Evolutionary conservation across 2,888 invertebrate species (phyloP), one percentile per base, ranked within the genome.

Genomic region (Galerucella calmariensis): DNA sequence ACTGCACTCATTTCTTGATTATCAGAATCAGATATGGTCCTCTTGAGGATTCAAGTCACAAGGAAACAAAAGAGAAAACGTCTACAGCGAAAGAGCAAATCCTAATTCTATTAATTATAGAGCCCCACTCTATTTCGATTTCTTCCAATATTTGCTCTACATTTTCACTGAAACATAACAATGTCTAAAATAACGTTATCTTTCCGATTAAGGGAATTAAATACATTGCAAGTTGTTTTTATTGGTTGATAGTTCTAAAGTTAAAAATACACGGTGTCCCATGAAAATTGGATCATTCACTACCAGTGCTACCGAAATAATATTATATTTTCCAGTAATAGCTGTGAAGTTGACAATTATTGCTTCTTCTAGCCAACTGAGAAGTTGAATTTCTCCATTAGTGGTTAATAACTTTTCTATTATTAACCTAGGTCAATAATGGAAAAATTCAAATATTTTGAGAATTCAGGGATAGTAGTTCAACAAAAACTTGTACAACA

Each of bases 91-190:
- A 80, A 81, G 79, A 79, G 80, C 80, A 79, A 79, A 81, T 78
- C 80, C 79, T 80, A 81, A 81, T 81, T 81, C 80, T 80, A 81
- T 81, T 80, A 81, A 81, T 81, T 81, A 79, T 73, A 73, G 74
- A 77, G 67, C 74, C 56, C 56, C 73, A 77, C 76, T 77, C 76
- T 72, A 77, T 59, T 78, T 78, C 75, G 69, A 75, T 77, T 75
- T 70, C 75, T 72, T 66, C 59, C 72, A 71, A 73, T 73, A 61
- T 71, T 73, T 73, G 58, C 69, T 70, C 61, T 69, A 71, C 66
- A 73, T 72, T 67, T 66, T 14, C 48, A 66, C 35, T 35, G 66
- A 51, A 72, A 67, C 58, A 35, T 72, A 72, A 72, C 59, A 72
- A 59, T 51, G 58, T 72, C 66, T 59, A 66, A 67, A 72, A 59